These are phyloP conservation scores for Stigmatopora argus DNA, from an alignment of 2,113 vertebrate genomes.

Conservation along the genomic window DNA sequence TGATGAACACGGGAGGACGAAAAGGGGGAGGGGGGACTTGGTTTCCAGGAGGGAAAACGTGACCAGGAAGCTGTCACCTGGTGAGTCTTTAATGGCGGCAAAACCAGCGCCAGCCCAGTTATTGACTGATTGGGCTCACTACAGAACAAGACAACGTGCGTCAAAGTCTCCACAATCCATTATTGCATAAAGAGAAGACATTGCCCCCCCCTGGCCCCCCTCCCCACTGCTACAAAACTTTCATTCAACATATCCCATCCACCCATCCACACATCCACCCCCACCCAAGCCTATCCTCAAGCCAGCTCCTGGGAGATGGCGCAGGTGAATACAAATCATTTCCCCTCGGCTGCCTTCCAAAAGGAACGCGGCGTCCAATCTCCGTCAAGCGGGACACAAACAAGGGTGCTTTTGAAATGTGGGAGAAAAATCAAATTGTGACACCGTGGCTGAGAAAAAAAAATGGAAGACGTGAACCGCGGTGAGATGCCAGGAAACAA, in stretches of 20 bases:
- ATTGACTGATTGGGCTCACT: conserved; percentile 54
- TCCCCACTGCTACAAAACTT: no score
- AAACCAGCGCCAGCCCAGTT: not conserved
- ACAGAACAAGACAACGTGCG: conserved; percentile 40
- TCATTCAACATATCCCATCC: conserved; percentile 36
- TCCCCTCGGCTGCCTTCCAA: conserved; percentile 65
- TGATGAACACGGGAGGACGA: not conserved
- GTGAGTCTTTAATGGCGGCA: conserved; percentile 7
- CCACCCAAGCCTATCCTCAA: conserved; percentile 34
- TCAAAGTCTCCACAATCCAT: conserved; percentile 60
- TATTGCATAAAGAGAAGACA: conserved; percentile 62
- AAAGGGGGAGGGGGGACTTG: conserved; percentile 28
- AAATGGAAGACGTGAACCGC: conserved; percentile 33
- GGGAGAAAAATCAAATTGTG: conserved; percentile 70
- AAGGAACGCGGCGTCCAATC: conserved; percentile 64
- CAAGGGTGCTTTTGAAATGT: conserved; percentile 68
- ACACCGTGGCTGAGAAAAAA: conserved; percentile 31
- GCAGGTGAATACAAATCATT: conserved; percentile 76
- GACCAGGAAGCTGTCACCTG: not conserved
- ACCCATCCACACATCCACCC: conserved; percentile 28
- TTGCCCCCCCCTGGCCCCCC: no score
- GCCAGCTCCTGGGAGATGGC: conserved; percentile 57
- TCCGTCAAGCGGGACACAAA: conserved; percentile 59
- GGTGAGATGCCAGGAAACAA: conserved; percentile 16
- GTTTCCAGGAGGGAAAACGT: conserved; percentile 23